Evolutionary conservation across 2,888 invertebrate species (phyloP).

Genomic region (Dryocosmus kuriphilus): DNA sequence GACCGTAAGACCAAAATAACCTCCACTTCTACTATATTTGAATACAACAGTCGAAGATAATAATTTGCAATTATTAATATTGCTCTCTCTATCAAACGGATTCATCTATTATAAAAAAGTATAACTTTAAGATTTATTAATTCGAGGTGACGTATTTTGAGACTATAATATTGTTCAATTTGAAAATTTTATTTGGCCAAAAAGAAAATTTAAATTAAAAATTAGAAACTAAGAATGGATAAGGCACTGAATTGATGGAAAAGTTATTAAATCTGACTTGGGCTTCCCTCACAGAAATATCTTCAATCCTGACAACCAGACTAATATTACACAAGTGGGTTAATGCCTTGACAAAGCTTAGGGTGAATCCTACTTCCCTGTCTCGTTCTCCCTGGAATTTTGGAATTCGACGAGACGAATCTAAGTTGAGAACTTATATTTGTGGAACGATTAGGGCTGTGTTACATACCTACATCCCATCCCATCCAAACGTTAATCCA

Average conservation of each 20-base stretch:
- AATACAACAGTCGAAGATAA: too few relatives aligned
- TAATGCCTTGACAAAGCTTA: constrained; percentile 1
- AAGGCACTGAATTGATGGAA: neutral
- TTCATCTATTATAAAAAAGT: too few relatives aligned
- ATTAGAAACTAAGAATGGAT: neutral
- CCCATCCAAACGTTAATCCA: neutral
- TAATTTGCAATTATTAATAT: too few relatives aligned
- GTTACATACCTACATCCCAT: neutral
- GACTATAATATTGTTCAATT: too few relatives aligned
- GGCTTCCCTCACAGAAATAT: neutral
- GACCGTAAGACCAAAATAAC: too few relatives aligned
- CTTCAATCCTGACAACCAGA: neutral
- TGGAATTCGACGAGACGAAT: constrained; percentile 2
- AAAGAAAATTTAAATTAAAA: too few relatives aligned
- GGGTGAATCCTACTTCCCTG: constrained; percentile 11
- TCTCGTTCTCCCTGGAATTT: neutral
- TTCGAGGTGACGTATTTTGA: too few relatives aligned
- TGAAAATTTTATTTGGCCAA: too few relatives aligned
- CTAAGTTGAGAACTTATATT: constrained; percentile 6
- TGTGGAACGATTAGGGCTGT: constrained; percentile 9
- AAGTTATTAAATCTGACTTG: neutral
- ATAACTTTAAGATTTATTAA: too few relatives aligned
- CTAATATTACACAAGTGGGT: constrained; percentile 14
- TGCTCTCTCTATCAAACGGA: too few relatives aligned
- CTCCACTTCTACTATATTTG: too few relatives aligned